phyloP scores from a whole-genome alignment of 2,113 vertebrate species.

The Pomatostomus ruficeps region DNA sequence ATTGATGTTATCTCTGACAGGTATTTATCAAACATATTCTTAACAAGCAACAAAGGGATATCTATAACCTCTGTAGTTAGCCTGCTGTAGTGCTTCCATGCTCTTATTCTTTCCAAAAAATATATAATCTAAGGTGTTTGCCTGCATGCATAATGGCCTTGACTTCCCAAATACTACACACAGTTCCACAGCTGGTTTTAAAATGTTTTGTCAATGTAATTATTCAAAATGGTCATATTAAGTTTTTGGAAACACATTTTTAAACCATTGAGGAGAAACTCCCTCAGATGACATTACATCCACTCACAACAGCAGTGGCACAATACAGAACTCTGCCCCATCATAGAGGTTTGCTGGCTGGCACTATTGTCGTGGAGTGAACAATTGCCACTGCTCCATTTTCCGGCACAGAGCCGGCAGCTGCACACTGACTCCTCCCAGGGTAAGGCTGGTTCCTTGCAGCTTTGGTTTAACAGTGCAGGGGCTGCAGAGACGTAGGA shows the following conservation, averaged over 20 bases:
- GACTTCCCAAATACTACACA: not conserved
- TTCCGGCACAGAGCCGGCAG: not conserved
- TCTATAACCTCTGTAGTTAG: not conserved
- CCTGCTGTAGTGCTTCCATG: not conserved
- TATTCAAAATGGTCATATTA: not conserved
- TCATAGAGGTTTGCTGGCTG: not conserved
- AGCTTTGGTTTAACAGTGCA: not conserved
- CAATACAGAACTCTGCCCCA: not conserved
- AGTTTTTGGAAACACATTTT: not conserved
- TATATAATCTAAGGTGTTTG: not conserved
- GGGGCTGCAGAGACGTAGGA: not conserved
- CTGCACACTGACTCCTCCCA: not conserved
- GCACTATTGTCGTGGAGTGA: rapidly evolving
- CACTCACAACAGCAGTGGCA: not conserved
- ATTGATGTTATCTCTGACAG: not conserved
- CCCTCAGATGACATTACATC: not conserved
- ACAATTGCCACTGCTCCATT: not conserved
- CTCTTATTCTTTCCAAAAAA: not conserved
- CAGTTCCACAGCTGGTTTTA: not conserved
- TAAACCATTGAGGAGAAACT: not conserved
- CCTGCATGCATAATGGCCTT: not conserved
- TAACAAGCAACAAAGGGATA: not conserved
- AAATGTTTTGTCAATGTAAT: not conserved
- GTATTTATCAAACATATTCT: not conserved
- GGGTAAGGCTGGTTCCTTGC: not conserved